Evolutionary conservation across 2,888 invertebrate genomes (phyloP).

Genomic region (Aphodius granarius): DNA sequence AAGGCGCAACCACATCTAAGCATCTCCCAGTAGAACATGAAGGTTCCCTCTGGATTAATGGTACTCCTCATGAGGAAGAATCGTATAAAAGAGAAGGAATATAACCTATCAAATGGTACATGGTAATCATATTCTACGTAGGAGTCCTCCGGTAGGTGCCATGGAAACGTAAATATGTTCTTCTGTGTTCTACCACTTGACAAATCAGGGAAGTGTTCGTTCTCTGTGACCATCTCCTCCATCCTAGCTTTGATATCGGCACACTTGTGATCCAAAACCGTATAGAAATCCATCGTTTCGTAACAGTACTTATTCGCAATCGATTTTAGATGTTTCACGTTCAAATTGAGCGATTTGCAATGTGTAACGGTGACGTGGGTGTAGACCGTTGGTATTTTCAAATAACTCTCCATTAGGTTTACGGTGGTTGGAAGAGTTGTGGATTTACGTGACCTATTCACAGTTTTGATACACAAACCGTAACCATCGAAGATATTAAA

Average conservation of each 20-base stretch:
- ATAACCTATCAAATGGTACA: conserved; percentile 31
- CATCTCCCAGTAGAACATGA: conserved; percentile 31
- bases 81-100: conserved; percentile 27
- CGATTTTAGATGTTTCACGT: conserved; percentile 5
- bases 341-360: neutral
- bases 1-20: conserved; percentile 27
- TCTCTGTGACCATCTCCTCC: neutral
- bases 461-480: neutral
- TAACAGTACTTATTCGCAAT: conserved; percentile 13
- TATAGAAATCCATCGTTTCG: conserved; percentile 2
- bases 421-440: neutral
- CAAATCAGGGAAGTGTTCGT: neutral
- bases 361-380: conserved; percentile 9
- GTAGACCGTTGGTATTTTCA: conserved; percentile 16
- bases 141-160: conserved; percentile 18
- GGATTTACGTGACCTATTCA: too few species aligned
- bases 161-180: neutral
- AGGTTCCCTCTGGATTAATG: conserved; percentile 30
- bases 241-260: conserved; percentile 13
- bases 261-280: conserved; percentile 5
- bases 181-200: neutral
- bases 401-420: conserved; percentile 15
- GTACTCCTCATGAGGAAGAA: conserved; percentile 31
- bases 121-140: conserved; percentile 34
- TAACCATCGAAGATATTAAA: conserved; percentile 14